phyloP scores from a whole-genome alignment of 1,140 invertebrate species.

The Lepidurus arcticus region DNA sequence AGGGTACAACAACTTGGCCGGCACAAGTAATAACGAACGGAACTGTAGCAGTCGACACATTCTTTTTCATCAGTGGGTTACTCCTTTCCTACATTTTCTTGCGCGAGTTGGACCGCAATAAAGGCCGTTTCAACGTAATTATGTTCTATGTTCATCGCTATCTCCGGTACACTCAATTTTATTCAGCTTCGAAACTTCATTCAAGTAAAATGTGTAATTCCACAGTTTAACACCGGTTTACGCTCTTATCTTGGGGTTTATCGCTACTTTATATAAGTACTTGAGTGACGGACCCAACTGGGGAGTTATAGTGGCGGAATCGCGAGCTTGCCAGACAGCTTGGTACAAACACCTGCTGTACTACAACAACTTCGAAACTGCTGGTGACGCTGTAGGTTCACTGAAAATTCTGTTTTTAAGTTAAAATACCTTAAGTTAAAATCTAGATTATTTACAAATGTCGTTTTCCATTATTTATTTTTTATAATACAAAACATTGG shows the following conservation, averaged over 20 bases:
- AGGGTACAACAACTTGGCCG: constrained; percentile 10
- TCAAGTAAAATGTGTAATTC: background rate
- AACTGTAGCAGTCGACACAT: constrained; percentile 29
- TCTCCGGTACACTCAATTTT: constrained; percentile 29
- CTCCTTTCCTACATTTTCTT: constrained; percentile 33
- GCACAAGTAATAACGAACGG: constrained; percentile 29
- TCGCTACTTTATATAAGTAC: constrained; percentile 26
- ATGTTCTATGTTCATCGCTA: constrained; percentile 35
- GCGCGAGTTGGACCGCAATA: constrained; percentile 31
- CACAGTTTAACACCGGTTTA: constrained; percentile 45
- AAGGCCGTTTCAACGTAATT: constrained; percentile 34
- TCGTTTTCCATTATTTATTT: background rate
- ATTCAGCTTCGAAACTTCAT: background rate
- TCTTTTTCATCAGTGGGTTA: constrained; percentile 31
- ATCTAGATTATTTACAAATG: background rate
- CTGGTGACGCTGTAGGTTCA: background rate
- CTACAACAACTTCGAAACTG: constrained; percentile 29
- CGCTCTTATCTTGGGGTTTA: constrained; percentile 28
- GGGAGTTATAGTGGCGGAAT: constrained; percentile 22
- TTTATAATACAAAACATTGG: background rate
- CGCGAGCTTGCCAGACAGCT: constrained; percentile 52
- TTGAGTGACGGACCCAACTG: constrained; percentile 28
- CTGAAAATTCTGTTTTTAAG: background rate
- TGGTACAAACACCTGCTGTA: constrained; percentile 53
- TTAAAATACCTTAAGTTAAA: background rate